A percentile compares a stretch with the other conserved stretches of the same genome.
Evolutionary conservation across 1,140 invertebrate species (phyloP).

Genomic region (Danaus melanippus): DNA sequence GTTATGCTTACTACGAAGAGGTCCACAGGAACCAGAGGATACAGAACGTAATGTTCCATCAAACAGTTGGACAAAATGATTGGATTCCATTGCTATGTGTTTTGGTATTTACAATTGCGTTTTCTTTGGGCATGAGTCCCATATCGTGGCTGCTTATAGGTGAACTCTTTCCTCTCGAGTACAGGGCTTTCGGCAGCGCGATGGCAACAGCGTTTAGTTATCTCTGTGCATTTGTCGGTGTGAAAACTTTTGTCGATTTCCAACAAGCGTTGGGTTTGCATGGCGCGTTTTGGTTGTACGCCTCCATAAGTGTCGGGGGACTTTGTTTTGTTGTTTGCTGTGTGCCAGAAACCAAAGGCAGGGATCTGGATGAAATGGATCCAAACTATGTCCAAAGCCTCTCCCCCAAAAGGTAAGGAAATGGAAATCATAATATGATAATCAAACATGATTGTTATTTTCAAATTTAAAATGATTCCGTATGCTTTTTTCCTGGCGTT

Average conservation of each 20-base stretch:
- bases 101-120: conserved; percentile 87
- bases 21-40: conserved; percentile 71
- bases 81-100: conserved; percentile 89
- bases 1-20: conserved; percentile 84
- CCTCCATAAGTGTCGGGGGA: conserved; percentile 86
- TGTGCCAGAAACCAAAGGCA: conserved; percentile 94
- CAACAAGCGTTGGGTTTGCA: conserved; percentile 84
- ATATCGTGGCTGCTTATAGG: conserved; percentile 93
- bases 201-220: conserved; percentile 91
- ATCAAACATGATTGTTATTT: no score
- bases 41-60: conserved; percentile 66
- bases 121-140: conserved; percentile 91
- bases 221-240: conserved; percentile 91
- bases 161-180: conserved; percentile 91
- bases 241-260: conserved; percentile 91
- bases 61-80: conserved; percentile 75
- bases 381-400: conserved; percentile 76
- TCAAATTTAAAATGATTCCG: no score
- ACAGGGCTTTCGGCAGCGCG: conserved; percentile 87
- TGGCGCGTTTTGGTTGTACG: conserved; percentile 93
- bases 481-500: no score
- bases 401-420: conserved; percentile 61
- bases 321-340: conserved; percentile 89
- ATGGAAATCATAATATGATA: not conserved
- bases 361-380: conserved; percentile 91